These are phyloP conservation scores for Litocranius walleri DNA, from an alignment of 2,113 vertebrate species.

Conservation along the genomic window DNA sequence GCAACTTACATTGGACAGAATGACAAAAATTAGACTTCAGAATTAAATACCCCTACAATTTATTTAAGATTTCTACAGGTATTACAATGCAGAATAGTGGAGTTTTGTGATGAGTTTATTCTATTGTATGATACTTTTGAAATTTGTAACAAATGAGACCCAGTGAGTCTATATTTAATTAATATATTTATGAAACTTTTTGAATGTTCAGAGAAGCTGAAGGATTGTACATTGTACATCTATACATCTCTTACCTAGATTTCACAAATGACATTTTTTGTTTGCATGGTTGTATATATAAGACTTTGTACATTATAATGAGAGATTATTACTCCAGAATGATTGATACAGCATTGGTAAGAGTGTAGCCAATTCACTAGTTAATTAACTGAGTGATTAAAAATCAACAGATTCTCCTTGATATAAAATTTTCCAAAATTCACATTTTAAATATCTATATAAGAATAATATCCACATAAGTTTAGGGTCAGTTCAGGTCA, in stretches of 20 bases:
- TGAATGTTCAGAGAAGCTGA: neutral
- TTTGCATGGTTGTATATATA: neutral
- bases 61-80: neutral
- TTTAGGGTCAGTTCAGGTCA: neutral
- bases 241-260: neutral
- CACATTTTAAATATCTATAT: neutral
- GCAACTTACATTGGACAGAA: neutral
- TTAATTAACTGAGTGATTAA: neutral
- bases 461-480: neutral
- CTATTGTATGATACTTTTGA: neutral
- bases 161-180: neutral
- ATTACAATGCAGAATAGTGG: neutral
- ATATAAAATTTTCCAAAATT: neutral
- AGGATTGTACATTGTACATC: neutral
- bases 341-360: neutral
- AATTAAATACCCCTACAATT: neutral
- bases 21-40: neutral
- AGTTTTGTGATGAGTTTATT: neutral
- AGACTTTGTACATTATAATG: neutral
- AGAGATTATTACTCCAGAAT: neutral
- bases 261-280: neutral
- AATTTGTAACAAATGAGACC: neutral
- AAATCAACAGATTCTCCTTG: neutral
- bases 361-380: neutral
- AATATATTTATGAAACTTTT: neutral